Conservation (phyloP, 2,888 invertebrate species). For the Scaptomyza tumidula region DNA sequence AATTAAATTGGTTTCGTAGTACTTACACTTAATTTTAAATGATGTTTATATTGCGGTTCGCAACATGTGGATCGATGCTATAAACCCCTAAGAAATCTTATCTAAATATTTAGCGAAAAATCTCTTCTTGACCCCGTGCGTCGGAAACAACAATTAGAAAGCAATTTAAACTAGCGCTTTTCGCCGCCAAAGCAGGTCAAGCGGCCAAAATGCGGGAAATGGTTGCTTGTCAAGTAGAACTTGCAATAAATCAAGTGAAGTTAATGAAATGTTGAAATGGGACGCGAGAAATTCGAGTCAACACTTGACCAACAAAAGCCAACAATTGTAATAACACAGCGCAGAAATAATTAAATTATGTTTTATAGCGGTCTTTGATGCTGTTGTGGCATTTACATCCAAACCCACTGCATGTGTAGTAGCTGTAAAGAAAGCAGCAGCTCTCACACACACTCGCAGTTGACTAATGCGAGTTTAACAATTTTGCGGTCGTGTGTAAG, state of each 20-base stretch:
- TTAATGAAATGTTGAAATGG: constrained; percentile 53
- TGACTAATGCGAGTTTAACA: constrained; percentile 72
- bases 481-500: constrained; percentile 69
- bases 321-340: constrained; percentile 63
- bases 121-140: constrained; percentile 31
- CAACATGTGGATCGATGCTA: constrained; percentile 28
- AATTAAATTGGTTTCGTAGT: constrained; percentile 48
- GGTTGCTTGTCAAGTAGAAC: constrained; percentile 49
- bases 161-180: constrained; percentile 55
- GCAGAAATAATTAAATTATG: constrained; percentile 71
- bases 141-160: constrained; percentile 64
- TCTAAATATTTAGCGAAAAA: constrained; percentile 40
- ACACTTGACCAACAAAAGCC: constrained; percentile 42
- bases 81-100: constrained; percentile 26
- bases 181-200: constrained; percentile 31
- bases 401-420: constrained; percentile 47
- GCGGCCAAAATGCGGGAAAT: constrained; percentile 29
- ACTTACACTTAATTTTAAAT: constrained; percentile 23
- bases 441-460: constrained; percentile 23
- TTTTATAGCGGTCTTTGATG: constrained; percentile 62
- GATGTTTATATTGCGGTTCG: constrained; percentile 33
- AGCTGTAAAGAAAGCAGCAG: constrained; percentile 65
- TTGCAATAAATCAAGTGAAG: constrained; percentile 68
- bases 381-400: constrained; percentile 27
- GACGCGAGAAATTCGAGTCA: constrained; percentile 34